Evolutionary conservation across 1,140 invertebrate genomes (phyloP).

Genomic region (Hylyphantes graminicola): DNA sequence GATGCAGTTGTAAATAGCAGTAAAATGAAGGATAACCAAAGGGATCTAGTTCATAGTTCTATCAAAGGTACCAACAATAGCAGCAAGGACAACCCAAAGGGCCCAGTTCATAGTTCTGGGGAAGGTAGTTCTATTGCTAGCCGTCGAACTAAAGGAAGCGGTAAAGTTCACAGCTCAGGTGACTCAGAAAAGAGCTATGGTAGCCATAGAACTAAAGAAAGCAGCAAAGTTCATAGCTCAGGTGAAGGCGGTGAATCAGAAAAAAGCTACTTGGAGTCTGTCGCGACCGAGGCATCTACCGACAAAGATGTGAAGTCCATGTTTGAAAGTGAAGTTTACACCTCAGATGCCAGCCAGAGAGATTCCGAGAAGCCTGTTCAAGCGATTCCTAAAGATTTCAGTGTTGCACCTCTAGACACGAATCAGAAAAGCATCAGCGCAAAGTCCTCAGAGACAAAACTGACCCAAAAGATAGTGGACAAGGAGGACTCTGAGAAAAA

Average conservation of each 20-base stretch:
- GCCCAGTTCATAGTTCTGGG: no score
- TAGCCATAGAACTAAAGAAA: background rate
- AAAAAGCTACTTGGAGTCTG: constrained; percentile 47
- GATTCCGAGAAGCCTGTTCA: background rate
- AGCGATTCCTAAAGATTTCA: background rate
- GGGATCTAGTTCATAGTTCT: no score
- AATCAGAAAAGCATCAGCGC: background rate
- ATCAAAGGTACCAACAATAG: no score
- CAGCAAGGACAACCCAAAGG: no score
- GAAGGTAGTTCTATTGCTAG: no score
- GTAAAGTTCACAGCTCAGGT: background rate
- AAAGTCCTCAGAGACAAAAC: constrained; percentile 13
- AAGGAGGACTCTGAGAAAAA: background rate
- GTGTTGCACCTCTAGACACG: background rate
- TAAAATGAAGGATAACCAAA: no score
- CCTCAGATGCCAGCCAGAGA: background rate
- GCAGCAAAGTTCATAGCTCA: background rate
- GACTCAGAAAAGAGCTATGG: constrained; percentile 1
- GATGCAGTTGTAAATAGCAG: no score
- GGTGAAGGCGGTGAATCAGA: background rate
- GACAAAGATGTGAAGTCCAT: constrained; percentile 42
- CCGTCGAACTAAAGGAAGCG: no score
- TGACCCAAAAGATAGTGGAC: background rate
- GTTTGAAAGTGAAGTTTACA: constrained; percentile 21
- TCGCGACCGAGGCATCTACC: constrained; percentile 36